Evolutionary conservation across 2,888 invertebrate species (phyloP).

Genomic region (Tinea semifulvella): DNA sequence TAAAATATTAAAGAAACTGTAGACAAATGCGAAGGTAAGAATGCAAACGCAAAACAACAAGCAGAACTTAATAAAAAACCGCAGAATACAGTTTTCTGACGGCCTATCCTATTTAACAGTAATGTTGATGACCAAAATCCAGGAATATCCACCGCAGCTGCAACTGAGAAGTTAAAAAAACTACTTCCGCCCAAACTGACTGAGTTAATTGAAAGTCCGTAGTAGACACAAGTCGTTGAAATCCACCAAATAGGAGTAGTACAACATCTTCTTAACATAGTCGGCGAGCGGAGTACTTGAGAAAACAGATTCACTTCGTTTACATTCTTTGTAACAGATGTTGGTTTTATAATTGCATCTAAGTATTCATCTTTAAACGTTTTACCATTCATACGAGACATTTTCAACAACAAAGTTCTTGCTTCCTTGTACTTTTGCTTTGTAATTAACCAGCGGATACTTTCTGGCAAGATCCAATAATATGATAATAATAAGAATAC

Average conservation of each 20-base stretch:
- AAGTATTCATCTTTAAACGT: neutral
- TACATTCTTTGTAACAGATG: neutral
- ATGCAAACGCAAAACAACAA: conserved; percentile 6
- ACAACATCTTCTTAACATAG: neutral
- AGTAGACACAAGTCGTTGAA: conserved; percentile 1
- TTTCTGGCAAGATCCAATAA: conserved; percentile 10
- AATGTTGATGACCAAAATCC: conserved; percentile 8
- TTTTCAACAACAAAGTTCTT: neutral
- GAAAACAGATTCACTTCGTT: neutral
- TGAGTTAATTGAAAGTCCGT: conserved; percentile 2
- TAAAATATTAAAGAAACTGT: conserved; percentile 6
- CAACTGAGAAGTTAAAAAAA: neutral
- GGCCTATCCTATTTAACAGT: conserved; percentile 7
- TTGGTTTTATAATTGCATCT: neutral
- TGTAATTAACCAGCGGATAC: conserved; percentile 1
- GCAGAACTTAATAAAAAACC: conserved; percentile 5
- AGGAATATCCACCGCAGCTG: conserved; percentile 8
- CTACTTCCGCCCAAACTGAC: conserved; percentile 5
- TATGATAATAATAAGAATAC: neutral
- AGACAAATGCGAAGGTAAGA: neutral
- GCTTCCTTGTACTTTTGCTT: conserved; percentile 1
- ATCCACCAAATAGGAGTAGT: conserved; percentile 8
- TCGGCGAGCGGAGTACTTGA: neutral
- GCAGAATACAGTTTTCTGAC: conserved; percentile 5
- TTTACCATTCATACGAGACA: conserved; percentile 7